Evolutionary conservation across 1,140 invertebrate genomes (phyloP).

Genomic region (Caenorhabditis inopinata): DNA sequence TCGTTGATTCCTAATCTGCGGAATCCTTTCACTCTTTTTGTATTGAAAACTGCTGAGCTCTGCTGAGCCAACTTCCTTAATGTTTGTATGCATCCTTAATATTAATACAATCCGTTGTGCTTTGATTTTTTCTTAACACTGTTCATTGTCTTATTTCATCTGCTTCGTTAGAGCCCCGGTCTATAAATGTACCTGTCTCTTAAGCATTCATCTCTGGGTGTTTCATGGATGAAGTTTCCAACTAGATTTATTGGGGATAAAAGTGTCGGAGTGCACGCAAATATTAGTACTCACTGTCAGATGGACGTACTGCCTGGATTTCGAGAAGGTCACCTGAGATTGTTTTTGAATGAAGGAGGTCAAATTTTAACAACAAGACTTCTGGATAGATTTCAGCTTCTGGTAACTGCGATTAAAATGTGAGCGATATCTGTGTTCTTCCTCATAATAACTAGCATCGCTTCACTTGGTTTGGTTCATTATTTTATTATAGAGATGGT

Average conservation of each 20-base stretch:
- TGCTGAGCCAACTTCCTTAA: too few species aligned
- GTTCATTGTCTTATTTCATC: neutral
- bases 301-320: neutral
- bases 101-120: too few species aligned
- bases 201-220: neutral
- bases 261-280: too few species aligned
- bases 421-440: too few species aligned
- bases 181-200: neutral
- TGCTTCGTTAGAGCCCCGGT: neutral
- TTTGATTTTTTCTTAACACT: too few species aligned
- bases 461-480: too few species aligned
- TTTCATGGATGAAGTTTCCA: constrained; percentile 26
- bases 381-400: neutral
- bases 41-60: too few species aligned
- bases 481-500: neutral
- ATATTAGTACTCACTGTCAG: neutral
- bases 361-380: neutral
- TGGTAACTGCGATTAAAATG: neutral
- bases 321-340: neutral
- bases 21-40: too few species aligned
- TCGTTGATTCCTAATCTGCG: neutral
- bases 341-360: neutral
- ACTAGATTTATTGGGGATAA: neutral
- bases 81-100: too few species aligned
- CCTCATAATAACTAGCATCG: too few species aligned